Percentiles rank a stretch among this genome's conserved stretches.
phyloP scores from a whole-genome alignment of 2,113 vertebrate species.

The Asarcornis scutulata region DNA sequence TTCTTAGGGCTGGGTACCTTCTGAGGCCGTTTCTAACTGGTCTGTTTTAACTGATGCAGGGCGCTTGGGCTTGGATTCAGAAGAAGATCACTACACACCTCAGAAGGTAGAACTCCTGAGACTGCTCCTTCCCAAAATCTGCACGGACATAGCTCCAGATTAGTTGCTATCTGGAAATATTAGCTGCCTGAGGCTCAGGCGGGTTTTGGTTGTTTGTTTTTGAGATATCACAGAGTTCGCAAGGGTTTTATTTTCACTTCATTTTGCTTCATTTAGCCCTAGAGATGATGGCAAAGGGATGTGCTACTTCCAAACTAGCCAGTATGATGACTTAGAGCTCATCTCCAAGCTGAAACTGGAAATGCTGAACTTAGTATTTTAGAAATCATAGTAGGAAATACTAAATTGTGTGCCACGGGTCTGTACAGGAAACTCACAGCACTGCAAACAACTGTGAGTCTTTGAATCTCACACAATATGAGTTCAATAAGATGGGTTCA shows the following conservation, averaged over 20 bases:
- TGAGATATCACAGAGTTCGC: not conserved
- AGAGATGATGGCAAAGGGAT: not conserved
- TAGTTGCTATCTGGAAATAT: not conserved
- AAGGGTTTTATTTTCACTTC: not conserved
- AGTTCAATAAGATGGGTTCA: not conserved
- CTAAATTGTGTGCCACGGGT: not conserved
- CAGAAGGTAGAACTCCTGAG: slow-evolving; percentile 84
- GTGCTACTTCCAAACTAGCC: not conserved
- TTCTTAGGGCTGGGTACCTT: not conserved
- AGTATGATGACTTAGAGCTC: not conserved
- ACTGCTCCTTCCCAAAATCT: not conserved
- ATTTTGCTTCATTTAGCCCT: not conserved
- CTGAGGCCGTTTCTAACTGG: not conserved
- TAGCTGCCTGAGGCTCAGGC: not conserved
- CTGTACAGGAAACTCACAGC: not conserved
- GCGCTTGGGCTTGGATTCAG: slow-evolving; percentile 94
- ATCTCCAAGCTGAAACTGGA: not conserved
- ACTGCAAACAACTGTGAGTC: not conserved
- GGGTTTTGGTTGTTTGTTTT: not conserved
- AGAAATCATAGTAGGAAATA: not conserved
- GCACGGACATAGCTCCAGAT: not conserved
- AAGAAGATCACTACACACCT: slow-evolving; percentile 92
- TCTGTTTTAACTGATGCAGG: slow-evolving; percentile 74
- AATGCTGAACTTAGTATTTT: not conserved
- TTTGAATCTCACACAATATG: not conserved